Evolutionary conservation across 2,888 invertebrate species (phyloP), one percentile per base, ranked within the genome.

Genomic region (Dicyrtoma fusca): DNA sequence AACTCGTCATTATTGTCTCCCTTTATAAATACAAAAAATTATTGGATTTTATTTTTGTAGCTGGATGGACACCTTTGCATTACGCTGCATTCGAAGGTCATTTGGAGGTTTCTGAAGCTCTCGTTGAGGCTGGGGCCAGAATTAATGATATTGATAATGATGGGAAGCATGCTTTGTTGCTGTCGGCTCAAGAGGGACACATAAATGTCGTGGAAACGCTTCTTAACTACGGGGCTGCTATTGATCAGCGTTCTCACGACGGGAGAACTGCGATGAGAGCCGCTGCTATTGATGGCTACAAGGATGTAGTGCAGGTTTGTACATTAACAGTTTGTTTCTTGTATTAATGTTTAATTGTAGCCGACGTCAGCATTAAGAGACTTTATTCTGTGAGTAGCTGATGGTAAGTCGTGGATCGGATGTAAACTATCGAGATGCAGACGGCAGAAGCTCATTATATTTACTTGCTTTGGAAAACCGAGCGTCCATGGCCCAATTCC

Each of bases 81-180:
- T 97, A 97, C 83, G 92, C 97, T 0, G 94, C 97, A 14, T 97
- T 96, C 83, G 95, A 97, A 86, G 92, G 95, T 13, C 95, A 95
- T 83, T 85, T 88, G 66, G 92, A 92, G 82, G 93, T 94, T 0
- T 90, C 91, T 81, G 91, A 91, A 80, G 90, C 91, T 0, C 84
- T 94, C 0, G 84, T 95, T 0, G 94, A 95, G 82, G 92, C 93
- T 0, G 95, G 95, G 0, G 94, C 94, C 0, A 89, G 92, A 82
- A 89, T 94, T 11, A 93, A 94, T 82, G 93, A 94, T 82, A 89
- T 92, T 6, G 95, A 95, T 83, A 95, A 95, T 83, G 94, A 95
- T 80, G 95, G 95, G 0, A 94, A 94, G 82, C 91, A 92, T 0
- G 90, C 94, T 0, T 84, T 95, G 47, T 91, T 95, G 85, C 85